These are phyloP conservation scores for Enoplosus armatus DNA, from an alignment of 2,797 vertebrate species.

Conservation along the genomic window DNA sequence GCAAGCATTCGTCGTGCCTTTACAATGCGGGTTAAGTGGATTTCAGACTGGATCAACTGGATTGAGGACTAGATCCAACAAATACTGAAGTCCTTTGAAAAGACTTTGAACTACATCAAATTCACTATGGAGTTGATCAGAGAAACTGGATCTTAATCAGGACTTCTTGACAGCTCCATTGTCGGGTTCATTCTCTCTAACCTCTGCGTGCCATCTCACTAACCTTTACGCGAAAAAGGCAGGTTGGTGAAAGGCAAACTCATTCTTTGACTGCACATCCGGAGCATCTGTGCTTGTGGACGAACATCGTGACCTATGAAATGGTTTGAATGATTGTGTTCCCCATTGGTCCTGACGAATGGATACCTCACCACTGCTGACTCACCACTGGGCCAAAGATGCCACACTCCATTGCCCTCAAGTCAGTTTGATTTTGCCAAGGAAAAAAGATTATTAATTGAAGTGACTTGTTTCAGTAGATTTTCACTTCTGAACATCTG, in stretches of 20 bases:
- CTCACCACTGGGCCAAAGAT: conserved; percentile 63
- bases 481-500: conserved; percentile 4
- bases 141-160: conserved; percentile 12
- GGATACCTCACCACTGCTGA: conserved; percentile 74
- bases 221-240: not conserved
- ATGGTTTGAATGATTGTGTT: conserved; percentile 56
- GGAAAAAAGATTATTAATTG: conserved; percentile 1
- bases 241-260: not conserved
- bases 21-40: conserved; percentile 38
- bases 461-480: not conserved
- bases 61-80: conserved; percentile 29
- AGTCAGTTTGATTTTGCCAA: conserved; percentile 22
- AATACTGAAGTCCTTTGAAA: conserved; percentile 22
- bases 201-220: not conserved
- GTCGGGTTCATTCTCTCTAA: conserved; percentile 4
- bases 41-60: conserved; percentile 36
- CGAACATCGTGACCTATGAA: conserved; percentile 48
- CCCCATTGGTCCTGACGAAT: conserved; percentile 50
- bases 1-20: conserved; percentile 40
- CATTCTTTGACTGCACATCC: conserved; percentile 20
- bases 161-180: conserved; percentile 2
- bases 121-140: conserved; percentile 19
- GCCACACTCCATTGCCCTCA: conserved; percentile 28
- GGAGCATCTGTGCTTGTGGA: conserved; percentile 2
- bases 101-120: conserved; percentile 21